Conservation (phyloP, 2,113 vertebrate species). For the Lycaon pictus region DNA sequence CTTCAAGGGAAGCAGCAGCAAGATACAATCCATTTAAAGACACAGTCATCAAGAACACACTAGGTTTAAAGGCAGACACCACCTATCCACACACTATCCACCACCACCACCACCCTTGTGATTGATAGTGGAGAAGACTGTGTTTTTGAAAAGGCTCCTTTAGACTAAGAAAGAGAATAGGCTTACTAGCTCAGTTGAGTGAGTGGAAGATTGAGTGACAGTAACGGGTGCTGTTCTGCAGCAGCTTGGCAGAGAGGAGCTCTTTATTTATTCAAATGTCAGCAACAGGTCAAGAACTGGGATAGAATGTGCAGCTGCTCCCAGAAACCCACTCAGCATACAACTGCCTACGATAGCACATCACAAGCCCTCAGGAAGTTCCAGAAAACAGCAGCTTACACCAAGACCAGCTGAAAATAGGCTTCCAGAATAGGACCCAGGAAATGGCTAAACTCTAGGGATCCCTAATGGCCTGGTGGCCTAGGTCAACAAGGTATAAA, state of each 20-base stretch:
- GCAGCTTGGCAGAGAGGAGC: background rate
- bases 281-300: conserved; percentile 69
- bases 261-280: conserved; percentile 71
- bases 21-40: background rate
- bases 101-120: background rate
- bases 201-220: conserved; percentile 35
- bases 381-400: background rate
- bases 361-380: conserved; percentile 43
- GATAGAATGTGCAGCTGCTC: conserved; percentile 76
- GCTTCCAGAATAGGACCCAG: conserved; percentile 18
- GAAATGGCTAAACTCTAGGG: background rate
- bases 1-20: conserved; percentile 38
- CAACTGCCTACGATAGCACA: background rate
- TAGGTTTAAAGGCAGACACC: conserved; percentile 17
- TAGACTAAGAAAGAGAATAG: background rate
- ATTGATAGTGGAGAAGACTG: background rate
- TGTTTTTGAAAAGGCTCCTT: background rate
- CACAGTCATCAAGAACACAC: background rate
- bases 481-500: background rate
- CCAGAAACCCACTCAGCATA: conserved; percentile 67
- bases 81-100: background rate
- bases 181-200: background rate
- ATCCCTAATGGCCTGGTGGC: background rate
- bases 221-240: conserved; percentile 42
- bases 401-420: conserved; percentile 49